phyloP scores from a whole-genome alignment of 2,797 vertebrate genomes.

The Odontamblyopus lacepedii region DNA sequence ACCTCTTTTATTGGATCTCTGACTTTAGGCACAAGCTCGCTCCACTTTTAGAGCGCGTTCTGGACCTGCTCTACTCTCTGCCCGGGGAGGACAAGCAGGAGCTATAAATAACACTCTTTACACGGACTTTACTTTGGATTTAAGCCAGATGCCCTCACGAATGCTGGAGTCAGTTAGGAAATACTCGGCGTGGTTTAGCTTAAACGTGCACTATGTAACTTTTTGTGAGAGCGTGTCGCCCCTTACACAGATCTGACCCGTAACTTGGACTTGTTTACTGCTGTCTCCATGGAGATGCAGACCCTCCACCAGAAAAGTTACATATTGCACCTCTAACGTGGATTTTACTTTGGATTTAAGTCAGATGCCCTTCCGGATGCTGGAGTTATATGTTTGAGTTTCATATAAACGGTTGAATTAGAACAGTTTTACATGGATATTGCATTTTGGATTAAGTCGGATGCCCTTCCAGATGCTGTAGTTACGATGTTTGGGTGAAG shows the following conservation, averaged over 20 bases:
- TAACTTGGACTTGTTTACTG: no score
- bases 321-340: no score
- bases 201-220: no score
- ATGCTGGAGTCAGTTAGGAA: not conserved
- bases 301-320: no score
- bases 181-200: no score
- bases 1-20: conserved; percentile 72
- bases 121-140: not conserved
- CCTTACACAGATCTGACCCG: no score
- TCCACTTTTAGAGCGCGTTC: conserved; percentile 64
- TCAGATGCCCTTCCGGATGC: not conserved
- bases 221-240: no score
- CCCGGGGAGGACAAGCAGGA: conserved; percentile 32
- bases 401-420: not conserved
- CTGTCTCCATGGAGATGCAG: no score
- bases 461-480: not conserved
- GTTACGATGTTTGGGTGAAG: not conserved
- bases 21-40: conserved; percentile 60
- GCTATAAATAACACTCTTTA: not conserved
- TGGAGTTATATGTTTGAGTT: not conserved
- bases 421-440: not conserved
- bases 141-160: not conserved
- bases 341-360: no score
- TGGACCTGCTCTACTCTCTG: conserved; percentile 62
- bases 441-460: not conserved